Evolutionary conservation across 2,888 invertebrate genomes (phyloP), one percentile per base, ranked within the genome.

Genomic region (Coelinius sp.): DNA sequence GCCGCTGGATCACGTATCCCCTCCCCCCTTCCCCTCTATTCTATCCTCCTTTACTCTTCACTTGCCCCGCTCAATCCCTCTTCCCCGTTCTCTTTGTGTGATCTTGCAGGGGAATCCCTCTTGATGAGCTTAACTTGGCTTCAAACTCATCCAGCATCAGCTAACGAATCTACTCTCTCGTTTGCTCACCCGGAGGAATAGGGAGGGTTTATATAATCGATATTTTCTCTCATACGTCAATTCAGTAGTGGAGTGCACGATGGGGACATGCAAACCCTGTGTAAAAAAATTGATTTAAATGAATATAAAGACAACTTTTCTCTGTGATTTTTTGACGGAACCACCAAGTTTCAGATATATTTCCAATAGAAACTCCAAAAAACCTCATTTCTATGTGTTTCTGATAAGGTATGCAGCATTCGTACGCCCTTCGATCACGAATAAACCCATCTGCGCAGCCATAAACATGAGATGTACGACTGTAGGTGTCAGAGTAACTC

Each of bases 101-200:
- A 75, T 74, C 75, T 74, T 74, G 64, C 72, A 65, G 27, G 64
- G 68, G 62, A 73, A 77, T 76, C 74, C 76, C 56, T 63, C 66
- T 75, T 76, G 76, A 77, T 77, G 74, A 79, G 76, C 77, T 77
- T 73, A 75, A 79, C 75, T 77, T 70, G 41, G 69, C 74, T 62
- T 24, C 59, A 59, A 70, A 68, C 67, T 68, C 38, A 22, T 46
- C 56, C 63, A 67, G 22, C 44, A 69, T 71, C 69, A 44, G 68
- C 74, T 76, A 76, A 77, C 75, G 76, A 77, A 74, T 73, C 52
- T 65, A 46, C 68, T 59, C 59, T 35, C 35, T n/a, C 24, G 46
- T 49, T n/a, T 53, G n/a, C 10, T 22, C 3, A 38, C n/a, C n/a
- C n/a, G n/a, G n/a, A n/a, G n/a, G n/a, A n/a, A n/a, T n/a, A 24